Base-by-base conservation (phyloP, 2,113 vertebrate species). In the Ceyx cyanopectus region DNA sequence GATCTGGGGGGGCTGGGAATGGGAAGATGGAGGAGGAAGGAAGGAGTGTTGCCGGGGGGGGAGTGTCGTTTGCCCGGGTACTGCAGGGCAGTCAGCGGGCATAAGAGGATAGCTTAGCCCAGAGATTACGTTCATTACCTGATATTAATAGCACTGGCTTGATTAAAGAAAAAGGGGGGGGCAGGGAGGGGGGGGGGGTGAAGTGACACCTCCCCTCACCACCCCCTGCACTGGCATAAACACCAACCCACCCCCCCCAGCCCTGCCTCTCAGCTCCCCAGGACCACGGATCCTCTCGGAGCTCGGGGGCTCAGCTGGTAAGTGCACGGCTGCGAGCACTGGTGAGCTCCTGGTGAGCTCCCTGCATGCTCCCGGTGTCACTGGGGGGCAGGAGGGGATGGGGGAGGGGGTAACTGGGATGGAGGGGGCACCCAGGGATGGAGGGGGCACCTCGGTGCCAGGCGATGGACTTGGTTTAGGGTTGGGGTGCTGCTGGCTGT, bases 111-210 rank as follows among this genome's bases (percentile, higher is more conserved):
- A 97, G 97, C 97, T 97, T 97, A 95, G 95, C 96, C 92, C 84
- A 75, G 95, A 98, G 97, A 98, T 98, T 98, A 98, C 95, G 97
- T 95, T 97, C 98, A 98, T 97, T 97, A 98, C 97, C 96, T 95
- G 98, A 95, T 99, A 99, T 99, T 99, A 99, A 99, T 99, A 99
- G 99, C 98, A 95, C 95, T 94, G 97, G 97, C 97, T 98, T 98
- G 96, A 97, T 96, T 96, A 87, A 94, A 86, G 90, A 82, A 85
- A 96, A 97, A 96, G 37, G 50, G 8, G 45, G 85, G 58, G 77
- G 90, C 6, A 16, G 7, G 46, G 46, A 20, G 18, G 87, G 9
- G 21, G 53, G 27, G 73, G 73, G 62, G 62, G 46, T 20, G 57
- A 88, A 41, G 51, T 19, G 92, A 67, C 91, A 81, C 76, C 73